Percentiles rank a stretch among this genome's conserved stretches.
Evolutionary conservation across 1,140 invertebrate species (phyloP).

Genomic region (Hermatobates lingyangjiaoensis): DNA sequence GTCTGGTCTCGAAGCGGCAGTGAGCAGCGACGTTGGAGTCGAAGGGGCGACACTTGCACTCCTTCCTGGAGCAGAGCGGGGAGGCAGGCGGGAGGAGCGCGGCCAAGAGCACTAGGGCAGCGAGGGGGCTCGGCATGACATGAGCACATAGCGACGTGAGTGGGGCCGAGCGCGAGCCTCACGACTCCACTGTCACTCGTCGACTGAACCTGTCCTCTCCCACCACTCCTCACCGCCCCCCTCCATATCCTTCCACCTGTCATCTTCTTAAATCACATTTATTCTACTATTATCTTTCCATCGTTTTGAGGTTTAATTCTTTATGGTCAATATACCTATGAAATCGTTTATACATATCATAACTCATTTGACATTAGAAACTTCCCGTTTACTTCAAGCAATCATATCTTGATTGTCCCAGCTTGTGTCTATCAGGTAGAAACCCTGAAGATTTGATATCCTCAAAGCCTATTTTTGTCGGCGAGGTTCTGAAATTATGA

Average conservation of each 20-base stretch:
- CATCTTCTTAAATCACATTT: background rate
- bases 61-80: constrained; percentile 2
- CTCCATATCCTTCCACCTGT: background rate
- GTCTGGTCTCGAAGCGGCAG: constrained; percentile 2
- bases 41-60: constrained; percentile 2
- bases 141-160: too few relatives aligned
- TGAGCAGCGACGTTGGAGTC: background rate
- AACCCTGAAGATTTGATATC: too few relatives aligned
- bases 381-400: too few relatives aligned
- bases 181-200: background rate
- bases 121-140: too few relatives aligned
- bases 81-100: background rate
- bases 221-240: background rate
- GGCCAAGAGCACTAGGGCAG: background rate
- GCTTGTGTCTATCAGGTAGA: too few relatives aligned
- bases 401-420: too few relatives aligned
- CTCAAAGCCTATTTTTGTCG: too few relatives aligned
- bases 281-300: background rate
- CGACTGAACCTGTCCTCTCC: too few relatives aligned
- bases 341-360: too few relatives aligned
- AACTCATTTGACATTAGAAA: too few relatives aligned
- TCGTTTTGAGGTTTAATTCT: background rate
- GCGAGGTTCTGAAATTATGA: too few relatives aligned
- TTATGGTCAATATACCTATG: background rate
- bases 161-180: too few relatives aligned